Percentiles rank a stretch among this genome's conserved stretches.
Evolutionary conservation across 2,797 vertebrate genomes (phyloP).

Genomic region (Anomalospiza imberbis): DNA sequence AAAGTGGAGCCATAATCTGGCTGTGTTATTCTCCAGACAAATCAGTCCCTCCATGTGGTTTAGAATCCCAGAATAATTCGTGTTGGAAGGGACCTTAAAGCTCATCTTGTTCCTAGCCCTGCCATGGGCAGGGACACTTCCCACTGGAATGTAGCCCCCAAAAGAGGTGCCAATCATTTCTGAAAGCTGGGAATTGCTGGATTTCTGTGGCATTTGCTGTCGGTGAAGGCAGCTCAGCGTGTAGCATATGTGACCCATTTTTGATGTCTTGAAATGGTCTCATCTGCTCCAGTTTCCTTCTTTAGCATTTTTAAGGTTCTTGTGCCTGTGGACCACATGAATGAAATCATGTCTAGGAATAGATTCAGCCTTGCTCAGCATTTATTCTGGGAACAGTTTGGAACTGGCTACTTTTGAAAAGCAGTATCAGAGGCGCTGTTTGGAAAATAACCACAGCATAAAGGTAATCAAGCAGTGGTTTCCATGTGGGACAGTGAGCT

Average conservation of each 20-base stretch:
- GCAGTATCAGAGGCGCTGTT: not conserved
- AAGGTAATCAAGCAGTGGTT: fast-evolving
- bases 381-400: not conserved
- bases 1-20: not conserved
- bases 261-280: not conserved
- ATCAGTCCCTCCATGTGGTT: not conserved
- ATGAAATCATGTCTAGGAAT: not conserved
- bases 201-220: not conserved
- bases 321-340: not conserved
- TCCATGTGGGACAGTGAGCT: not conserved
- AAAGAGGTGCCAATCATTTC: not conserved
- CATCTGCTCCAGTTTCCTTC: slow-evolving; percentile 33
- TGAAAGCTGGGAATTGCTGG: not conserved
- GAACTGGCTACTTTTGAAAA: not conserved
- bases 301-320: not conserved
- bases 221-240: not conserved
- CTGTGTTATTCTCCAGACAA: not conserved
- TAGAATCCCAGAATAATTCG: not conserved
- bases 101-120: not conserved
- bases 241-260: slow-evolving; percentile 22
- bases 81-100: not conserved
- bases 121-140: not conserved
- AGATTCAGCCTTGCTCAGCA: not conserved
- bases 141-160: not conserved
- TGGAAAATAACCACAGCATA: not conserved